Evolutionary conservation across 1,140 invertebrate species (phyloP), one percentile per base, ranked within the genome.

Genomic region (Patella vulgata): DNA sequence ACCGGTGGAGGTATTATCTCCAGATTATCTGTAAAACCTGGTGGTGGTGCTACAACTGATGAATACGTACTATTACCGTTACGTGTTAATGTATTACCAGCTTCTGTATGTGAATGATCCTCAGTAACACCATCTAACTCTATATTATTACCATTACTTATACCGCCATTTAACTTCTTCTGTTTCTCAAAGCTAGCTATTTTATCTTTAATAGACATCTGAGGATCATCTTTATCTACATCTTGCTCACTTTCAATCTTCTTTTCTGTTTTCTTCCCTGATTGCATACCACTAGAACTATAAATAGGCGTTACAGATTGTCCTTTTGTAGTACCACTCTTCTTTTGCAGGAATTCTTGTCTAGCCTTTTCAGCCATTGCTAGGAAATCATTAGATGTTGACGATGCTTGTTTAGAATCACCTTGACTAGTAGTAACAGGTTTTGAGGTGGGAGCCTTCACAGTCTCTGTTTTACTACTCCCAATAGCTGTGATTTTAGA

Each of bases 1-100:
- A 68, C 51, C 12, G 79, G 77, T 12, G 79, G 79, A 25, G 77
- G 75, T 58, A 78, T 75, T 31, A 80, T 79, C 46, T 80, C 77
- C 25, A 80, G 48, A 40, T 75, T 60, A 64, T 80, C 77, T 25
- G 66, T 63, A 66, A 78, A 79, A 31, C 62, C 75, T 31, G 74
- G 56, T 31, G 78, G 74, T 17, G 75, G 74, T 0, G 73, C 62
- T 4, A 62, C 59, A 50, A 69, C 1, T 61, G 44, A 12, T 68
- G 46, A 48, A 33, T 52, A 11, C 30, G 14, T 6, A 36, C 56
- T 19, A 44, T 42, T 36, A 21, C 19, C 23, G 27, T 25, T 39
- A 4, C 43, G 12, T 42, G 40, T 52, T 60, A 48, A n/a, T 59
- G 46, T 42, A 39, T 30, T 28, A 5, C 59, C 47, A 2, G 44